These are phyloP conservation scores for Gastracanthus pulcherrimus DNA, from an alignment of 2,888 invertebrate species.

Conservation along the genomic window DNA sequence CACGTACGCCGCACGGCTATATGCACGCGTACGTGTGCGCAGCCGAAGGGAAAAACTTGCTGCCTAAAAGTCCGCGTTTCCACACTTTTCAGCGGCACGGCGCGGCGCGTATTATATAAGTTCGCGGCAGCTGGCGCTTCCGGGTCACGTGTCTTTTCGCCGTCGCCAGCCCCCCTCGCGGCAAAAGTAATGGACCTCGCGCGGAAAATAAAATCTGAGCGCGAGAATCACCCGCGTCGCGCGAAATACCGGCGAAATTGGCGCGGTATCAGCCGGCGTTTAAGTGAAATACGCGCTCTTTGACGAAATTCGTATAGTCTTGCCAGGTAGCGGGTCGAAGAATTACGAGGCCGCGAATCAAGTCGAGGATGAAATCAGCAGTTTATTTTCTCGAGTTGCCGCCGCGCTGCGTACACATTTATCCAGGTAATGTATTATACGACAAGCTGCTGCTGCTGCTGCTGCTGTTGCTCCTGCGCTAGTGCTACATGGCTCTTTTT, in stretches of 20 bases:
- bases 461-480: no score
- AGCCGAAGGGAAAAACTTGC: not conserved
- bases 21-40: not conserved
- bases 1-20: not conserved
- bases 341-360: not conserved
- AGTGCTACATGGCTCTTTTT: not conserved
- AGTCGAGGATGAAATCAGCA: not conserved
- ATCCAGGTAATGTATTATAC: no score
- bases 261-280: no score
- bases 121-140: not conserved
- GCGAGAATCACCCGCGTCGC: not conserved
- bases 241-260: no score
- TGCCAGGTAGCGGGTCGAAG: no score
- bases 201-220: not conserved
- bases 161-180: not conserved
- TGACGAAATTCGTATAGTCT: not conserved
- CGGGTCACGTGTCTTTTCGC: slow-evolving; percentile 26
- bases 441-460: no score
- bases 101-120: no score
- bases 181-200: not conserved
- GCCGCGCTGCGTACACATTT: no score
- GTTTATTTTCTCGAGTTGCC: not conserved
- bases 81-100: slow-evolving; percentile 2
- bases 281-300: no score
- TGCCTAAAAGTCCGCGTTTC: no score